Conservation (phyloP, 2,797 vertebrate species). For the Coreius guichenoti region DNA sequence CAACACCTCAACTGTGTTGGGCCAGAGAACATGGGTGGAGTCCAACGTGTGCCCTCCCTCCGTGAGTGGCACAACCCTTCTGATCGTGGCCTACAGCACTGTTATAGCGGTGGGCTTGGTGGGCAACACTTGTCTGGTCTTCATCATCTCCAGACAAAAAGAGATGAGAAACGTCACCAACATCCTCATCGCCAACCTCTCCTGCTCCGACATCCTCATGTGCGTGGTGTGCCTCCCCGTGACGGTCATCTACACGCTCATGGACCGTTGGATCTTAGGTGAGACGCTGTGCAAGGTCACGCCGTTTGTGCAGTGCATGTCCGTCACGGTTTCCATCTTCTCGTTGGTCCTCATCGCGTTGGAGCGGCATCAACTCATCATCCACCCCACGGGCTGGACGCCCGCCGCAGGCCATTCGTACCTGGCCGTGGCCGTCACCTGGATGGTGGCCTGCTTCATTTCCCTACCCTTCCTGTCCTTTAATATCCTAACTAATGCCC, state of each 20-base stretch:
- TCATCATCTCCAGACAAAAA: conserved; percentile 80
- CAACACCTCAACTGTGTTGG: conserved; percentile 64
- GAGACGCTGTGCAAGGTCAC: conserved; percentile 82
- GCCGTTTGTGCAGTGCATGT: conserved; percentile 82
- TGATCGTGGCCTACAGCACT: conserved; percentile 81
- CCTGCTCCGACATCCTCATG: conserved; percentile 83
- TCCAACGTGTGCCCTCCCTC: conserved; percentile 73
- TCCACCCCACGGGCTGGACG: conserved; percentile 83
- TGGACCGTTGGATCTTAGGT: conserved; percentile 85
- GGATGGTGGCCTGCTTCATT: conserved; percentile 80
- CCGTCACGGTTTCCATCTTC: conserved; percentile 81
- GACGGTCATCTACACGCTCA: conserved; percentile 83
- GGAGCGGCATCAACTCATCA: conserved; percentile 84
- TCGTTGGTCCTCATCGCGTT: conserved; percentile 82
- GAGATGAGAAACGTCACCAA: conserved; percentile 83
- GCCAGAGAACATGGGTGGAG: conserved; percentile 65
- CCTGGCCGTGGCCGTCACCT: conserved; percentile 79
- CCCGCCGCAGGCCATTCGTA: conserved; percentile 80
- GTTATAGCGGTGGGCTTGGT: conserved; percentile 81
- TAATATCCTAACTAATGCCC: conserved; percentile 78
- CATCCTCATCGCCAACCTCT: conserved; percentile 84
- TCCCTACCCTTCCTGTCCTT: conserved; percentile 84
- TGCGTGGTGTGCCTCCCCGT: conserved; percentile 82
- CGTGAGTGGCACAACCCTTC: conserved; percentile 77
- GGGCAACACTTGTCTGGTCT: conserved; percentile 81